Conservation (phyloP, 2,113 vertebrate genomes). For the Thinocorus orbignyianus region DNA sequence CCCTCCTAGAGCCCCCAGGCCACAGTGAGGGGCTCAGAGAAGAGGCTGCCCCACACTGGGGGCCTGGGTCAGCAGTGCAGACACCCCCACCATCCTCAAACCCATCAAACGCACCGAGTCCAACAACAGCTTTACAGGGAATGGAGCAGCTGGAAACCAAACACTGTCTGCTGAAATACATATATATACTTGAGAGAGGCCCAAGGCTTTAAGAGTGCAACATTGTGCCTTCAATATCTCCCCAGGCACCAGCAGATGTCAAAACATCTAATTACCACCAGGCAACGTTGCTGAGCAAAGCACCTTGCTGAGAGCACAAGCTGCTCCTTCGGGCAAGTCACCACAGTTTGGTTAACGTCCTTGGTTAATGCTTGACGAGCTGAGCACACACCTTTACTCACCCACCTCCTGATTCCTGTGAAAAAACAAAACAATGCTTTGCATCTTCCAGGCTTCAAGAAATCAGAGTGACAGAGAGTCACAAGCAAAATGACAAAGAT, state of each 20-base stretch:
- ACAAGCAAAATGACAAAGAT: not conserved
- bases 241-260: not conserved
- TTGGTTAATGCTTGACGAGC: accelerated
- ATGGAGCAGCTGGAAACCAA: not conserved
- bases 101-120: not conserved
- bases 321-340: not conserved
- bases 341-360: accelerated
- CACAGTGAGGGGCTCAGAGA: accelerated
- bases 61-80: not conserved
- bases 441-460: not conserved
- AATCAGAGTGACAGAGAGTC: not conserved
- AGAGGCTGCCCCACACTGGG: not conserved
- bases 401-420: not conserved
- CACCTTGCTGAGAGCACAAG: accelerated
- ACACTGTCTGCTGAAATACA: not conserved
- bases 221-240: not conserved
- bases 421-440: accelerated
- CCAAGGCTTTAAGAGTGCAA: not conserved
- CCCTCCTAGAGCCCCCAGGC: not conserved
- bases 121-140: not conserved
- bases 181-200: not conserved
- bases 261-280: not conserved
- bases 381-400: not conserved
- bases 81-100: not conserved
- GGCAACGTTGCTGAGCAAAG: not conserved